Conservation (phyloP, 2,888 invertebrate genomes). For the Clistopyga incitator region DNA sequence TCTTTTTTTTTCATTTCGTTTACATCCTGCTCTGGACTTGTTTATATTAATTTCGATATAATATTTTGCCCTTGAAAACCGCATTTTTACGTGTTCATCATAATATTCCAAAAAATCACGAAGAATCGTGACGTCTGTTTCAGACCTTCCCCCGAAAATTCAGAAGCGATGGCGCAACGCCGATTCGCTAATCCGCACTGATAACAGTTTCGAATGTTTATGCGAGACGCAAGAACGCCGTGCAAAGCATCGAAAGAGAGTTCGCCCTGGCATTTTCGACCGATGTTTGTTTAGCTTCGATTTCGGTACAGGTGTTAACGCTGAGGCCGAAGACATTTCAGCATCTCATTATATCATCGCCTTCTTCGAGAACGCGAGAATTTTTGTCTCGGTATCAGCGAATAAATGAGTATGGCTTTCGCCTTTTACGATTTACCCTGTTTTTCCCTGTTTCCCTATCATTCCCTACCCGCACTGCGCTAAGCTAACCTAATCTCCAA, state of each 20-base stretch:
- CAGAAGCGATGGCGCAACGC: not conserved
- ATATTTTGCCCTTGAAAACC: too few relatives aligned
- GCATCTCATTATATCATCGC: not conserved
- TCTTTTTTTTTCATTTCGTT: too few relatives aligned
- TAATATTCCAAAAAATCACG: too few relatives aligned
- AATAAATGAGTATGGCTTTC: conserved; percentile 16
- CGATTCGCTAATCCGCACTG: not conserved
- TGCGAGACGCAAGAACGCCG: not conserved
- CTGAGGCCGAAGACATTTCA: not conserved
- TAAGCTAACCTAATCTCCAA: too few relatives aligned
- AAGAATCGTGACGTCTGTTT: too few relatives aligned
- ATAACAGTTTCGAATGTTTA: conserved; percentile 3
- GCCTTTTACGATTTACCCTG: too few relatives aligned
- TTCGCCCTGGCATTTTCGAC: not conserved
- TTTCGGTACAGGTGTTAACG: not conserved
- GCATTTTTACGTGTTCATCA: too few relatives aligned
- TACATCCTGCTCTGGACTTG: too few relatives aligned
- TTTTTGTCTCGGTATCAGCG: not conserved
- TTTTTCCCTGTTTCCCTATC: too few relatives aligned
- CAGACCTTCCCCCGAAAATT: not conserved
- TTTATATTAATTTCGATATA: too few relatives aligned
- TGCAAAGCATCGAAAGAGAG: not conserved
- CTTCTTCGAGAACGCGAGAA: not conserved
- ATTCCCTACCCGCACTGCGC: too few relatives aligned
- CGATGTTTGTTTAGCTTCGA: conserved; percentile 20